Evolutionary conservation across 2,113 vertebrate genomes (phyloP), one percentile per base, ranked within the genome.

Genomic region (Gadus chalcogrammus): DNA sequence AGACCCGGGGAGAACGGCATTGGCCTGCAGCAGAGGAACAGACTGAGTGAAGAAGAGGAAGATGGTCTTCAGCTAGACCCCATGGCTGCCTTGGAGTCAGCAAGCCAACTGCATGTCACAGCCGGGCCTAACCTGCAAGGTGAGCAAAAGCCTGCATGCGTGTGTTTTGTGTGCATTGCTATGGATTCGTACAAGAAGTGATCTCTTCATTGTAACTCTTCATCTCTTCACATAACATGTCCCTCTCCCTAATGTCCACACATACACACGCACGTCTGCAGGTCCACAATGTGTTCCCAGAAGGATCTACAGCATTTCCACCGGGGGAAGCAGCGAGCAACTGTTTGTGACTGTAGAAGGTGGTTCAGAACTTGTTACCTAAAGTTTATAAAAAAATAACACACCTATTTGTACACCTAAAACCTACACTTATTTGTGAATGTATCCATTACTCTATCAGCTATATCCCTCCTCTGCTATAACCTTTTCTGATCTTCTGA

Each of bases 281-380:
- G 92, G 92, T 61, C 88, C 90, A 24, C 87, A 87, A 62, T 93
- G 92, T 84, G 87, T 93, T 55, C 84, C 92, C 16, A 86, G 87
- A 31, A 92, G 77, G 76, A 84, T 85, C 56, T 93, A 92, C 82
- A 91, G 81, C 73, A 91, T 94, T 60, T 64, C 83, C 18, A 78
- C 87, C 22, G 85, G 82, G 56, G 73, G 78, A 70, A 84, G 66
- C 71, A 88, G 73, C 38, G 84, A 87, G 38, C 88, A 88, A 68
- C 68, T 92, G 58, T 84, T 90, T 70, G 88, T 93, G 61, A 92
- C 84, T 17, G 85, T 89, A 16, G 93, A 94, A 92, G 93, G 93
- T 94, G 82, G 78, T 6, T n/a, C 58, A 60, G 9, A 1, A 38
- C 1, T 56, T 15, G 3, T 24, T 2, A 0, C 55, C 58, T 48